A percentile compares a stretch with the other conserved stretches of the same genome.
Evolutionary conservation across 2,113 vertebrate species (phyloP).

Genomic region (Dermatemys mawii): DNA sequence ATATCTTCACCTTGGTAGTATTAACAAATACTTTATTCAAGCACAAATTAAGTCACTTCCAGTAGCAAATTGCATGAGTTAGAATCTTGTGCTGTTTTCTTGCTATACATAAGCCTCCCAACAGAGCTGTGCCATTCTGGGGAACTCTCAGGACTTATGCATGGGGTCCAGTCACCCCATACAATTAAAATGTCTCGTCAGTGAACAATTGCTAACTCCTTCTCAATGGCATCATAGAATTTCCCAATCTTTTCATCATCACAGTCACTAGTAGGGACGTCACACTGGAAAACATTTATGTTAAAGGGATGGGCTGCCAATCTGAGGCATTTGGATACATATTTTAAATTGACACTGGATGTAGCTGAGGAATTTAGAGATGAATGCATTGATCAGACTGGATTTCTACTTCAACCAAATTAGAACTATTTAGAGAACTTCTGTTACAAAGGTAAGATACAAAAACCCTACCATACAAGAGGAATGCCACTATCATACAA

Average conservation of each 20-base stretch:
- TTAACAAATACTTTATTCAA: too few species aligned
- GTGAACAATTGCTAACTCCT: background rate
- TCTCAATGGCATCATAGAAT: background rate
- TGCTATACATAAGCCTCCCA: background rate
- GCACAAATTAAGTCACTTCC: background rate
- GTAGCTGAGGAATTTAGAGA: background rate
- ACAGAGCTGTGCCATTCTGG: background rate
- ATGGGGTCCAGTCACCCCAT: too few species aligned
- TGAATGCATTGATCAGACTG: background rate
- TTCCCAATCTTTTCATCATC: background rate
- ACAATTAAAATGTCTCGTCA: background rate
- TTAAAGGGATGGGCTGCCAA: background rate
- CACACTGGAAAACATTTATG: background rate
- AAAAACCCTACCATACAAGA: background rate
- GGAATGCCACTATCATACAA: background rate
- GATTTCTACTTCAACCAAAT: constrained; percentile 1
- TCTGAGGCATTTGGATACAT: background rate
- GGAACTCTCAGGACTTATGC: background rate
- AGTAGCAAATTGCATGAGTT: background rate
- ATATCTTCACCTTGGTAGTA: background rate
- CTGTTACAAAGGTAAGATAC: background rate
- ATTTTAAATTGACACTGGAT: constrained; percentile 5
- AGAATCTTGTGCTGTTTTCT: background rate
- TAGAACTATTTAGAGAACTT: background rate
- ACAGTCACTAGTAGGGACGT: background rate